Conservation (phyloP, 2,797 vertebrate genomes). For the Sebastes iracundus region DNA sequence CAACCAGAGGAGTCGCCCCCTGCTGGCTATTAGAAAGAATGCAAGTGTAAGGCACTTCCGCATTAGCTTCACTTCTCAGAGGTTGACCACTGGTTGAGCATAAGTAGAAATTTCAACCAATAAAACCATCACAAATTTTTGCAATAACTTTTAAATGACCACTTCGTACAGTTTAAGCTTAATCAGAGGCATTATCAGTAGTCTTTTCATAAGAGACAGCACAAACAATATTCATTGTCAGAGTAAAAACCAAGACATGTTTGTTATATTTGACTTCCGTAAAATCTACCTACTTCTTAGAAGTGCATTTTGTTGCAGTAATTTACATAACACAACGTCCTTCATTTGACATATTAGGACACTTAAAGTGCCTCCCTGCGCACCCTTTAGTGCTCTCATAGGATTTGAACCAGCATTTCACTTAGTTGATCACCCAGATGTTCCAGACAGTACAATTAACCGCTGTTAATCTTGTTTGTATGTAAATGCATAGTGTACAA, state of each 20-base stretch:
- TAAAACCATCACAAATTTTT: background rate
- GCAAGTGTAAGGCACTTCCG: no score
- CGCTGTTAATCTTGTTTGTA: constrained; percentile 2
- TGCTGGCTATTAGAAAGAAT: no score
- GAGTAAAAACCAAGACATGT: background rate
- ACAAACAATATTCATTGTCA: background rate
- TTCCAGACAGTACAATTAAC: background rate
- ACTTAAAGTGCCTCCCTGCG: constrained; percentile 2
- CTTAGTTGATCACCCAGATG: constrained; percentile 19
- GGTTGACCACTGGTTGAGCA: background rate
- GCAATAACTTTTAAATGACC: background rate
- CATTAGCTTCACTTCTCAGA: no score
- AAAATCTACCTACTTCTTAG: background rate
- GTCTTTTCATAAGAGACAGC: background rate
- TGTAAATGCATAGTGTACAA: background rate
- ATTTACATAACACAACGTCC: constrained; percentile 2
- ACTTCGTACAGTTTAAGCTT: background rate
- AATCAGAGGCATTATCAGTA: background rate
- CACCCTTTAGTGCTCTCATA: background rate
- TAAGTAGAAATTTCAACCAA: background rate
- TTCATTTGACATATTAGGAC: constrained; percentile 28
- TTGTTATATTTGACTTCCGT: background rate
- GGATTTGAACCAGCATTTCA: constrained; percentile 14
- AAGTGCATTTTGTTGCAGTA: background rate
- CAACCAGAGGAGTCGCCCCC: no score